A percentile compares a stretch with the other conserved stretches of the same genome.
These are phyloP conservation scores for Larimichthys crocea DNA, from an alignment of 2,113 vertebrate genomes.

Conservation along the genomic window DNA sequence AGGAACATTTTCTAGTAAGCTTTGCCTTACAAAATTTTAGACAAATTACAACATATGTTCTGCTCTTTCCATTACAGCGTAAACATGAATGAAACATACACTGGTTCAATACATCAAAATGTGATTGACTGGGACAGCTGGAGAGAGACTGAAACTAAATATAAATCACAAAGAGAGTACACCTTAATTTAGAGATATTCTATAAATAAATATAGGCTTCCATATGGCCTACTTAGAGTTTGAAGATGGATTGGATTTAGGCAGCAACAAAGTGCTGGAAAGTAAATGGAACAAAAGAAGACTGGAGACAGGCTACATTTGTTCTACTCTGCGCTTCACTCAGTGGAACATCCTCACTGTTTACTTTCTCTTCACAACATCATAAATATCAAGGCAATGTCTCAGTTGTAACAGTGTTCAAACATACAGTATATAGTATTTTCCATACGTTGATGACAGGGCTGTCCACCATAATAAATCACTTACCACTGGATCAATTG, in stretches of 20 bases:
- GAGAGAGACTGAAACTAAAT: slow-evolving; percentile 5
- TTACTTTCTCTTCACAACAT: slow-evolving; percentile 32
- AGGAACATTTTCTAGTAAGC: background rate
- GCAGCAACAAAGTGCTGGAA: slow-evolving; percentile 45
- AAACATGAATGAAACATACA: background rate
- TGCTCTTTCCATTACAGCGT: background rate
- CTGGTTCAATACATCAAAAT: background rate
- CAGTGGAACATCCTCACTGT: slow-evolving; percentile 42
- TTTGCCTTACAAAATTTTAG: background rate
- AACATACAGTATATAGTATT: slow-evolving; percentile 30
- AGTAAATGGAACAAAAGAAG: slow-evolving; percentile 59
- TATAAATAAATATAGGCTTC: slow-evolving; percentile 66
- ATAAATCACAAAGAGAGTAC: slow-evolving; percentile 39
- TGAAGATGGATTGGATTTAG: slow-evolving; percentile 51
- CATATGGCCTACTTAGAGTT: slow-evolving; percentile 67
- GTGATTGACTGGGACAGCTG: background rate
- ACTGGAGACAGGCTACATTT: slow-evolving; percentile 36
- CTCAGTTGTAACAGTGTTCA: slow-evolving; percentile 28
- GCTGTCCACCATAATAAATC: slow-evolving; percentile 1
- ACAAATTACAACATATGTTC: background rate
- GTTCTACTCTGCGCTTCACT: slow-evolving; percentile 36
- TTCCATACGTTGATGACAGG: slow-evolving; percentile 26
- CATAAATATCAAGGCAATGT: slow-evolving; percentile 44
- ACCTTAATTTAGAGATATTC: slow-evolving; percentile 38
- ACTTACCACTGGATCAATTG: slow-evolving; percentile 29